A percentile compares a stretch with the other conserved stretches of the same genome.
Conservation (phyloP, 2,113 vertebrate genomes). For the Leucoraja erinaceus region DNA sequence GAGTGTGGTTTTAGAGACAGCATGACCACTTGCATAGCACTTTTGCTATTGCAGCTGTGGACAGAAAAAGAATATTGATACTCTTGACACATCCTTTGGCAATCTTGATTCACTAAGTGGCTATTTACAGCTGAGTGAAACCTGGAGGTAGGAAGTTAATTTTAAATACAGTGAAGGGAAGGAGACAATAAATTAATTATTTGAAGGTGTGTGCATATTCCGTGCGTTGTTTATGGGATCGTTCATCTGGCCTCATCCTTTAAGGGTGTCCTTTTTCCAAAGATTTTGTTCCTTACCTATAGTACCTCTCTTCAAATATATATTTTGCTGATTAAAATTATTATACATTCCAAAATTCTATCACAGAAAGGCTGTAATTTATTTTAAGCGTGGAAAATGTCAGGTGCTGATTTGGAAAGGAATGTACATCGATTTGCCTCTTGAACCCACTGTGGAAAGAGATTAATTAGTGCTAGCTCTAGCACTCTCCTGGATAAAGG, state of each 20-base stretch:
- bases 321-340: neutral
- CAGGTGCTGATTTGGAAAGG: neutral
- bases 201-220: neutral
- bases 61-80: neutral
- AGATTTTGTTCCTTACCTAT: neutral
- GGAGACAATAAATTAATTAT: neutral
- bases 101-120: neutral
- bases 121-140: neutral
- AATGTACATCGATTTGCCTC: neutral
- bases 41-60: neutral
- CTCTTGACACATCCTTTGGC: neutral
- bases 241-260: neutral
- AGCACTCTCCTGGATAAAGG: neutral
- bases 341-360: neutral
- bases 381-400: neutral
- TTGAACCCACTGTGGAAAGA: neutral
- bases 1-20: neutral
- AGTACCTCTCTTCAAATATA: neutral
- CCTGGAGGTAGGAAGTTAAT: neutral
- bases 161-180: neutral
- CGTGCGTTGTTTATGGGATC: neutral
- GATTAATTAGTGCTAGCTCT: neutral
- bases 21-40: neutral
- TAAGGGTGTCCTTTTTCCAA: neutral
- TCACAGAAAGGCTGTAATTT: neutral